Evolutionary conservation across 2,797 vertebrate genomes (phyloP), one percentile per base, ranked within the genome.

Genomic region (Lithobates pipiens): DNA sequence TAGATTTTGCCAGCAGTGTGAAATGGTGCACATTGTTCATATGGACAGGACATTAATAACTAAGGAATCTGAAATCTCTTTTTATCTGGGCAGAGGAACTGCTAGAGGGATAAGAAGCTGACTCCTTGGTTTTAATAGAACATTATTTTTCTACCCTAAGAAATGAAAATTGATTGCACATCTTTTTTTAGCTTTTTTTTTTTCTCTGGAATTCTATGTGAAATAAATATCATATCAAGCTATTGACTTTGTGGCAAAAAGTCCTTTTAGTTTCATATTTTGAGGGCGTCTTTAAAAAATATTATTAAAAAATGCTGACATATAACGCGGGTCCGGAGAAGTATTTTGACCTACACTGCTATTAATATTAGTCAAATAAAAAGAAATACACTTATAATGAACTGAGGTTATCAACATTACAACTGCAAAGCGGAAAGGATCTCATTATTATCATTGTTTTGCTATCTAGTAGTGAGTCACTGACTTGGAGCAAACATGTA

Each of bases 41-140:
- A 93, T 89, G 93, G 95, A 96, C 91, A 96, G 93, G 88, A 90
- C 95, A 96, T 97, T 98, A 97, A 96, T 96, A 97, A 96, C 86
- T 65, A 4, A 78, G 90, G 94, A 93, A 92, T 94, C 89, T 94
- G 92, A 95, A 94, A 96, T 92, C 91, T 93, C 92, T 84, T 93
- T 95, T 84, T 95, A 96, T 97, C 93, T 96, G 95, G 94, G 93
- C 92, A 89, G 90, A 89, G 91, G 88, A 89, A 90, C 91, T 91
- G 91, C 92, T 92, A 93, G 90, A 93, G 90, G 92, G 92, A 94
- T 92, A 90, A 93, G 89, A 89, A 93, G 89, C 92, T 95, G 95
- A 95, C 92, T 94, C 91, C 89, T 92, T 92, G 93, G 91, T 92
- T 96, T 95, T 94, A 94, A 95, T 94, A 96, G 93, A 91, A 83